Percentiles rank a stretch among this genome's conserved stretches.
Conservation (phyloP, 2,888 invertebrate species). For the Chydorus sphaericus region DNA sequence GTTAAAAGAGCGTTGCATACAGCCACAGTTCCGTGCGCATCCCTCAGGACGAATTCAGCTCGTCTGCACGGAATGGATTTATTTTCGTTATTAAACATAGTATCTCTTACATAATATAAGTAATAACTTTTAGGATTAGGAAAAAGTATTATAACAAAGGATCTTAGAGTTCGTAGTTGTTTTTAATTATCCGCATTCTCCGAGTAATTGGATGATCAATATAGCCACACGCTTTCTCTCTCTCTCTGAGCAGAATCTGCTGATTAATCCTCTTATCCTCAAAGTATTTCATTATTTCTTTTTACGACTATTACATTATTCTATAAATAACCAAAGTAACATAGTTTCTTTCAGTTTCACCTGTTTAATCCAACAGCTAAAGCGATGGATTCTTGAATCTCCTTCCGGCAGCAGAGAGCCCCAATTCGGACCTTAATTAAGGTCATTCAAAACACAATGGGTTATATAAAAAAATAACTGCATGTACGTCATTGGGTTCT, state of each 20-base stretch:
- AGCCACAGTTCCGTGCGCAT: background rate
- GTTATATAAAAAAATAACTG: no score
- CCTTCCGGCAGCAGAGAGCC: background rate
- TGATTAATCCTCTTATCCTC: background rate
- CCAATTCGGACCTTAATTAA: slow-evolving; percentile 1
- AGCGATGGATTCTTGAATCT: slow-evolving; percentile 4
- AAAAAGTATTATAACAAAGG: no score
- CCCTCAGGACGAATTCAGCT: background rate
- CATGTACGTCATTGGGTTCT: no score
- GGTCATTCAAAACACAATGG: no score
- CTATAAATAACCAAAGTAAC: background rate
- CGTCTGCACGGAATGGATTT: no score
- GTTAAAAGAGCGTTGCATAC: background rate
- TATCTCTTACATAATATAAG: no score
- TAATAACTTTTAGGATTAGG: no score
- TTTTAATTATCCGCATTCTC: no score
- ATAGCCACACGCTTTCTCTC: background rate
- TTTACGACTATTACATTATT: background rate
- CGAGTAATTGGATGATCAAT: no score
- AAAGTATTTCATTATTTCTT: background rate
- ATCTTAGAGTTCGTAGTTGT: no score
- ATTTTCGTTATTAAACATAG: no score
- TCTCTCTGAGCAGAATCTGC: background rate
- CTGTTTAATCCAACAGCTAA: slow-evolving; percentile 1
- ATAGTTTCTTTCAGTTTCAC: background rate